Base-by-base conservation (phyloP, 2,888 invertebrate genomes). In the Epinotia ramella region DNA sequence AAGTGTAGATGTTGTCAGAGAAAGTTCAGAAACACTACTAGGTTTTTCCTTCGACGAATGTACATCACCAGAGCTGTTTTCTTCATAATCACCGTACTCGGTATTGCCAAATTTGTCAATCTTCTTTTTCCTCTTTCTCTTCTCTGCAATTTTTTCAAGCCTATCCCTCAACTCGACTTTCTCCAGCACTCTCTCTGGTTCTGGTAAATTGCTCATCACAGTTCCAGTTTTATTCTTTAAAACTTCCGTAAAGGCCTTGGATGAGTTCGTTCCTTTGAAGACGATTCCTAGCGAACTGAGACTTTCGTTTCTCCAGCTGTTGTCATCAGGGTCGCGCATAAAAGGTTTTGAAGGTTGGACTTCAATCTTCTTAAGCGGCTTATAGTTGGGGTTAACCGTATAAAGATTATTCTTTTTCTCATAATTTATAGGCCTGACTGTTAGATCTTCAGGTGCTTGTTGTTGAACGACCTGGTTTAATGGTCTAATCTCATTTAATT, bases 291-390 rank as follows among this genome's bases (percentile, higher is more conserved):
- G 77, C 5, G 92, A 93, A 79, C 91, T 94, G 62, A 94, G 88
- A 78, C 94, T 94, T 83, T 94, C 93, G 77, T 94, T 94, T 82
- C 94, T 88, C 94, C 94, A 94, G 77, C 92, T 93, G 76, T 93
- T 93, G 77, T 94, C 94, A 73, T 94, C 94, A 0, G 94, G 94
- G 73, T 94, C 88, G 80, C 93, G 83, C 20, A 91, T 80, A 73
- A 90, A 89, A 3, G 83, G 85, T 78, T 92, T 93, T 1, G 88
- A 83, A 7, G 91, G 88, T 79, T 89, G 89, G 0, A 93, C 87
- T 66, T 93, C 93, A 56, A 94, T 85, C 82, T 91, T 93, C 74
- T 93, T 94, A 81, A 91, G 86, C 7, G 91, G 90, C 76, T 89
- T 94, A 77, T 94, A 94, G 78, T 90, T 91, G 4, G 90, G 85